Evolutionary conservation across 2,797 vertebrate species (phyloP), one percentile per base, ranked within the genome.

Genomic region (Aythya fuligula): DNA sequence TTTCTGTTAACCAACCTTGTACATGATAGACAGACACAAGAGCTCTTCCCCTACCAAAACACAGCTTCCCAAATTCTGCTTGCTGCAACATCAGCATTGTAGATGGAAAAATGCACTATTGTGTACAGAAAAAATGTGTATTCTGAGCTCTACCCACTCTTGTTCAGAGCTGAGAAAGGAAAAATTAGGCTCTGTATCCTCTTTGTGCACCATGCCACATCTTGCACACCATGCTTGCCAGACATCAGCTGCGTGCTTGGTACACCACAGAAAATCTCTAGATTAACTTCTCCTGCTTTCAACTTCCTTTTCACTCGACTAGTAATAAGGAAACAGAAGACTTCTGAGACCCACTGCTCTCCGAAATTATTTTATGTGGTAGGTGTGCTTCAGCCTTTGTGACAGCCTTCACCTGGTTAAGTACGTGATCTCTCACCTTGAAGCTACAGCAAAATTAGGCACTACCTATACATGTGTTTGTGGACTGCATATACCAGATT

Each of bases 81-180:
- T n/a, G 51, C 53, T 20, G 53, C 12, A n/a, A 22, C 5, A 8
- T 28, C 32, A 27, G 27, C 57, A 30, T 3, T 12, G 53, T 9
- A 45, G 36, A n/a, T 20, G 21, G 17, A n/a, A 45, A 27, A 13
- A 12, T 4, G 6, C 38, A 24, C 32, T 14, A 2, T 1, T 11
- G 8, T 2, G 21, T 19, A 3, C 7, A 4, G 7, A 47, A 8
- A 41, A 34, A 36, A 15, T 2, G 11, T 1, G 6, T 8, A 4
- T 19, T 32, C 36, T 18, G 27, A 66, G 25, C 45, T 51, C 54
- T 34, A 11, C 7, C 56, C 18, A 6, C 32, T 32, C 10, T 20
- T 67, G 13, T 11, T 30, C 27, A 20, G 27, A 2, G 36, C 27
- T 58, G 13, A 36, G 45, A 18, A 22, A 19, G 27, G 4, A 13